Percentiles rank a stretch among this genome's conserved stretches.
These are phyloP conservation scores for Sarcophaga rosellei DNA, from an alignment of 2,888 invertebrate species.

Conservation along the genomic window DNA sequence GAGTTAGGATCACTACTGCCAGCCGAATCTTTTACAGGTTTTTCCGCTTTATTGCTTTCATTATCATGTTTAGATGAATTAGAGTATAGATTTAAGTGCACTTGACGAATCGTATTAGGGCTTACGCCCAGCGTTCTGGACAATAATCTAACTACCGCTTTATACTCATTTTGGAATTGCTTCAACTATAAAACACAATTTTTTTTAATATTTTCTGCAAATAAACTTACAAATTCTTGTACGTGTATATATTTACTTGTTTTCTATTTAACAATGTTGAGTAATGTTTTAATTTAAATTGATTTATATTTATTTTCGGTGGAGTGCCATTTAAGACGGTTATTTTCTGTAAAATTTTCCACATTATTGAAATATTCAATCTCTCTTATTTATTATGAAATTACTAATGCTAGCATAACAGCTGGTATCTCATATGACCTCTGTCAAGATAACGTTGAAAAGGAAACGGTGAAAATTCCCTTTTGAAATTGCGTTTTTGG, in stretches of 20 bases:
- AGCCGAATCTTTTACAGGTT: not conserved
- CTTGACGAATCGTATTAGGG: conserved; percentile 73
- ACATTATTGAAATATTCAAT: conserved; percentile 50
- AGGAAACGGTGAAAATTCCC: no score
- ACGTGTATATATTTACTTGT: conserved; percentile 70
- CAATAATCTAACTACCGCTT: conserved; percentile 76
- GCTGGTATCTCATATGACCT: not conserved
- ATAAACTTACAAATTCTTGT: not conserved
- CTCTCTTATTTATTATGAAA: conserved; percentile 42
- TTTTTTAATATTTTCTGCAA: not conserved
- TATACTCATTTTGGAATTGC: conserved; percentile 76
- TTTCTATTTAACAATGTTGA: conserved; percentile 69
- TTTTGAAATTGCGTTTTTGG: no score
- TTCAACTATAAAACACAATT: conserved; percentile 71
- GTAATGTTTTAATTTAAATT: conserved; percentile 29
- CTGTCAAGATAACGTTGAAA: no score
- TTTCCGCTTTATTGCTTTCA: conserved; percentile 21
- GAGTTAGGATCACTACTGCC: not conserved
- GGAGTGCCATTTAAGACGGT: conserved; percentile 38
- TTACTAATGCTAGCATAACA: conserved; percentile 36
- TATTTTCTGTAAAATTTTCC: conserved; percentile 53
- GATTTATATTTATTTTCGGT: conserved; percentile 40
- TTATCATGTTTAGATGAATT: conserved; percentile 29
- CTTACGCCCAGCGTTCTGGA: conserved; percentile 76
- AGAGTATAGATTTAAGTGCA: conserved; percentile 70